Evolutionary conservation across 2,113 vertebrate species (phyloP), one percentile per base, ranked within the genome.

Genomic region (Neoarius graeffei): DNA sequence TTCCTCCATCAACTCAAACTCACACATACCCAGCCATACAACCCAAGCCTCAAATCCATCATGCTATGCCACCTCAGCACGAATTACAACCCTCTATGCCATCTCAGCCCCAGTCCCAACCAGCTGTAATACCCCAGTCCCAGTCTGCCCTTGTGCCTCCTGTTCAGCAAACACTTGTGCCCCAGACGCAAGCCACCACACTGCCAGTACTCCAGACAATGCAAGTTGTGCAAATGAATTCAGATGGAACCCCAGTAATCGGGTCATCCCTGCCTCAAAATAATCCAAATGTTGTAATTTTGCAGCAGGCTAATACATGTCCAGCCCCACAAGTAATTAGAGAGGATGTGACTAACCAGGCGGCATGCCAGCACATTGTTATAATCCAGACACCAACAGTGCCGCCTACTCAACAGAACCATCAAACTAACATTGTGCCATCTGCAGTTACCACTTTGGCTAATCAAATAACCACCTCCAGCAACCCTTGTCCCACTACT

Each of bases 371-470:
- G 62, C 98, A 99, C 83, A 99, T 99, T 90, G 98, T 99, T 66
- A 99, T 99, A 91, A 99, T 99, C 91, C 98, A 99, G 93, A 95
- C 98, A 84, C 96, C 97, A 86, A 97, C 96, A 93, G 96, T 98
- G 93, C 95, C 95, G 52, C 93, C 97, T 42, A 93, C 96, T 82
- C 95, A 96, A 87, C 95, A 95, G 79, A 96, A 91, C 83, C 90
- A 93, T 86, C 93, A 92, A 84, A n/a, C 95, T 94, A 88, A 94
- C 95, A 89, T 96, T 93, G 95, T 97, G 76, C 96, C 96, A 83
- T 92, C 96, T 73, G 89, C 96, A 30, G 91, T 94, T 73, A 94
- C 96, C 85, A 93, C 95, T 79, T 93, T 96, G 74, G 91, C 95
- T 0, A 94, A 89, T 93, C 94, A 96, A 76, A 86, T 95, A 0